Evolutionary conservation across 2,113 vertebrate species (phyloP), one percentile per base, ranked within the genome.

Genomic region (Peromyscus polionotus): DNA sequence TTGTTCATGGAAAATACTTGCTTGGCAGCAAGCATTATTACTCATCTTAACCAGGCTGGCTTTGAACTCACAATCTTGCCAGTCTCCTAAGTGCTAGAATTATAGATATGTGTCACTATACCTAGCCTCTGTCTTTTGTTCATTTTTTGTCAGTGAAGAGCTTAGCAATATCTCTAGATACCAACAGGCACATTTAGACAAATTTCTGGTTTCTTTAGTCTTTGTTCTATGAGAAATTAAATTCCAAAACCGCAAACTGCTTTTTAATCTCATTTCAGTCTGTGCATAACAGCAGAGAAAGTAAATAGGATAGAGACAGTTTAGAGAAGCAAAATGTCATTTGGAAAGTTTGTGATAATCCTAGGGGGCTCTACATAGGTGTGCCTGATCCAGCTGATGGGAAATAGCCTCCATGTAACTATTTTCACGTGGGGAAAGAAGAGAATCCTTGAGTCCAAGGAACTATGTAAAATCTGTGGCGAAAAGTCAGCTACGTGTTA

Each of bases 131-230:
- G 28, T 28, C 28, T 5, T 72, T 70, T 61, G 59, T 20, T n/a
- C 45, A 42, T 22, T 81, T 91, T 67, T 84, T 61, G n/a, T 33
- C 10, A 73, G n/a, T n/a, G 45, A 91, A 63, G 61, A 77, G 45
- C 48, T n/a, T 96, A 93, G 93, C n/a, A 24, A 39, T 84, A 26
- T 83, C 57, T 85, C 65, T 89, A 85, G 75, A 75, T 95, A 76
- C 6, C 14, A 42, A 73, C 54, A 92, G 42, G 4, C 31, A 93
- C 33, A 90, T 76, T 89, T 48, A 70, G 28, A 88, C 31, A 88
- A 54, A 33, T 73, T 91, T 88, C 4, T 39, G 73, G 7, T n/a
- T 88, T 57, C 24, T 31, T 57, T 72, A 57, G 51, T 59, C 51
- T 88, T 57, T 42, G 0, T 28, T 88, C n/a, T 88, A 28, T 88